A percentile compares a stretch with the other conserved stretches of the same genome.
Conservation (phyloP, 2,888 invertebrate genomes). For the Cryptocephalus primarius region DNA sequence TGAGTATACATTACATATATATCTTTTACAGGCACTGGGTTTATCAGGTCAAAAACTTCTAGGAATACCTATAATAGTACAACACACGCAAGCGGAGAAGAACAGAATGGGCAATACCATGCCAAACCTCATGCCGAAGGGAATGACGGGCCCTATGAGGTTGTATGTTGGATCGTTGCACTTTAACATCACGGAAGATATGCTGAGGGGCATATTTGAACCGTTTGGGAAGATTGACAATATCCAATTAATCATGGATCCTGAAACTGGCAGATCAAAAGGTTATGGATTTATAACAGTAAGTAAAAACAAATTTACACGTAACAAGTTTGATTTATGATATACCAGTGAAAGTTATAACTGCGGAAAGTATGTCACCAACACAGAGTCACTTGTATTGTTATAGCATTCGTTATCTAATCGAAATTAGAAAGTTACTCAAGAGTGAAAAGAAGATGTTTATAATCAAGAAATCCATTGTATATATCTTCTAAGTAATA, state of each 20-base stretch:
- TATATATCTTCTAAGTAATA: too few relatives aligned
- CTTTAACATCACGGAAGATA: constrained; percentile 98
- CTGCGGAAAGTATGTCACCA: too few relatives aligned
- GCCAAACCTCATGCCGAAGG: constrained; percentile 76
- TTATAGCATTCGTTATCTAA: too few relatives aligned
- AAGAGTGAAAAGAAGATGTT: too few relatives aligned
- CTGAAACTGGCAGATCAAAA: constrained; percentile 88
- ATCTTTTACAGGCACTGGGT: constrained; percentile 68
- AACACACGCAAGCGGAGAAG: constrained; percentile 93
- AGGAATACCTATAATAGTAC: constrained; percentile 95
- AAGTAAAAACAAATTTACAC: constrained; percentile 32
- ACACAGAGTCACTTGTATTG: too few relatives aligned
- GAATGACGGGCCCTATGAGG: constrained; percentile 88
- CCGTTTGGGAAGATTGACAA: constrained; percentile 96
- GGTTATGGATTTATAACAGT: constrained; percentile 97
- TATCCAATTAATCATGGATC: constrained; percentile 91
- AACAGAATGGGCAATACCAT: constrained; percentile 84
- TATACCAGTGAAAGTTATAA: too few relatives aligned
- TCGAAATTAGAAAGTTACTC: too few relatives aligned
- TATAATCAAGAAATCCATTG: too few relatives aligned
- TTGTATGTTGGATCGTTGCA: constrained; percentile 96
- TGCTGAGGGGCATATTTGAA: constrained; percentile 97
- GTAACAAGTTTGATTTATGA: too few relatives aligned
- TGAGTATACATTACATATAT: not conserved
- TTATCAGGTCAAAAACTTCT: constrained; percentile 90